Conservation (phyloP, 2,797 vertebrate genomes). For the Enteromius radiatus region DNA sequence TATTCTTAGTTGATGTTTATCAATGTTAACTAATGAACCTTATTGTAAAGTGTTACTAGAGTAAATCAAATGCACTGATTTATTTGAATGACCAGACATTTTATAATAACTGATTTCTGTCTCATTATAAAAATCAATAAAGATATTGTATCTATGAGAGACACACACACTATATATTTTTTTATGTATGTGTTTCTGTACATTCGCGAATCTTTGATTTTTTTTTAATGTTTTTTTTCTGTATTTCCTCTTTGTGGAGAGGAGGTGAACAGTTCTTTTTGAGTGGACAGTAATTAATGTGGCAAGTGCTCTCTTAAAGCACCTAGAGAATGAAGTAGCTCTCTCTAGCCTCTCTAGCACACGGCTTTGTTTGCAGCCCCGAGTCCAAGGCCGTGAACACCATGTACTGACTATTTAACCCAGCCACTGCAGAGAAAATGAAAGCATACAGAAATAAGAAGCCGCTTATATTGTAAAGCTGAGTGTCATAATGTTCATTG, state of each 20-base stretch:
- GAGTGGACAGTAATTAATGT: conserved; percentile 56
- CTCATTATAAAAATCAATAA: not conserved
- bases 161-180: not conserved
- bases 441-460: conserved; percentile 6
- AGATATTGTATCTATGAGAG: too few relatives aligned
- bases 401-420: conserved; percentile 44
- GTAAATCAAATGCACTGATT: not conserved
- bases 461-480: not conserved
- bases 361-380: conserved; percentile 48
- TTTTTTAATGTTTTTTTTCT: too few relatives aligned
- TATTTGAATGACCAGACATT: not conserved
- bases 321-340: conserved; percentile 47
- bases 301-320: conserved; percentile 47
- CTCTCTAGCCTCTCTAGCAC: conserved; percentile 33
- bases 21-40: too few relatives aligned
- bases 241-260: not conserved
- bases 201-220: not conserved
- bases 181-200: not conserved
- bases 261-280: conserved; percentile 14
- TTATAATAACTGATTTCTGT: not conserved
- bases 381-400: conserved; percentile 52
- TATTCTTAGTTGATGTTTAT: too few relatives aligned
- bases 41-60: not conserved
- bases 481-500: conserved; percentile 15
- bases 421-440: conserved; percentile 8